phyloP scores from a whole-genome alignment of 2,113 vertebrate species.

The Riparia riparia region DNA sequence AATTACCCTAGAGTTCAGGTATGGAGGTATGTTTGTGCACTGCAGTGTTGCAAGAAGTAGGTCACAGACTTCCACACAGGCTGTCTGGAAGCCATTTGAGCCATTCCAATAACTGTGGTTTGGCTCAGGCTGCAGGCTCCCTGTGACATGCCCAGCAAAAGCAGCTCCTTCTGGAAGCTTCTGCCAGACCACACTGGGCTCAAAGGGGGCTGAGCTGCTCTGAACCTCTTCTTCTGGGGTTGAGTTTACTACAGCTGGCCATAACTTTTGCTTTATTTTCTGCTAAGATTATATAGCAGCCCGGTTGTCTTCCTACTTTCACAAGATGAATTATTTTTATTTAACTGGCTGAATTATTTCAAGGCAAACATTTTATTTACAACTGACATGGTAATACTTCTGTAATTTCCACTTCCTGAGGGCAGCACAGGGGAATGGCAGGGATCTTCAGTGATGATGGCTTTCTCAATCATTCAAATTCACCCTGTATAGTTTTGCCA shows the following conservation, averaged over 20 bases:
- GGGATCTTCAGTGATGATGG: not conserved
- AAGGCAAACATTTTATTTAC: not conserved
- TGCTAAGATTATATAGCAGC: not conserved
- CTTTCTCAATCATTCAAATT: not conserved
- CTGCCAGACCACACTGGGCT: fast-evolving
- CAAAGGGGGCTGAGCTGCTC: not conserved
- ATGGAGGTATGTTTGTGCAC: not conserved
- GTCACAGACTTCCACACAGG: not conserved
- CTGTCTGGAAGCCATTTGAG: not conserved
- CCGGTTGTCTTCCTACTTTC: not conserved
- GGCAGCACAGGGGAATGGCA: not conserved
- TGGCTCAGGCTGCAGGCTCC: not conserved
- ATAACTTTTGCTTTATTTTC: not conserved
- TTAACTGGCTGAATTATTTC: not conserved
- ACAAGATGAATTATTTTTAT: not conserved
- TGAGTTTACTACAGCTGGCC: not conserved
- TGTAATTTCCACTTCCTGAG: not conserved
- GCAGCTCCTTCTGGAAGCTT: not conserved
- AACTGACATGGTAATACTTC: not conserved
- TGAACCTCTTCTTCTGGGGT: fast-evolving
- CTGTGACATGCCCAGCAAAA: fast-evolving
- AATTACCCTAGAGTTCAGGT: not conserved
- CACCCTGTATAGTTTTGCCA: not conserved
- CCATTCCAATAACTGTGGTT: slow-evolving; percentile 2
- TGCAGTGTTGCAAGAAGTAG: not conserved